Base-by-base conservation (phyloP, 92 coral and sea anemone genomes). In the Heliopora coerulea region DNA sequence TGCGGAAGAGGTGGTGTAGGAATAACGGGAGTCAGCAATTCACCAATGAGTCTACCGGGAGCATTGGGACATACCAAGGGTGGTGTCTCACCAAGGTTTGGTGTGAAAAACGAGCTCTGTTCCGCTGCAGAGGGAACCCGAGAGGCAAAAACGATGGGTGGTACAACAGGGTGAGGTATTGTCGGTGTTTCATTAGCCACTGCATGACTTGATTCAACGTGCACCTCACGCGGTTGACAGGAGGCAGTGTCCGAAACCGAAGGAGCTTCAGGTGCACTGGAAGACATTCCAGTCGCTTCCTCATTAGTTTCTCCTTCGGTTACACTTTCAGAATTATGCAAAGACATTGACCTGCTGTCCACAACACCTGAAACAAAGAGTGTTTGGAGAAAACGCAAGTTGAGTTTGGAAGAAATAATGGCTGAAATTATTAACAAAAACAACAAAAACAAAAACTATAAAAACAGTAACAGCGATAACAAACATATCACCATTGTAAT, bases 161-260 rank as follows among this genome's bases (percentile, higher is more conserved):
- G 21, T 70, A 31, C 8, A 13, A 32, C 15, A 20, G 80, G 24
- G 20, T 21, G 30, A 24, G 18, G 24, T 11, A 66, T 49, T 8
- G 62, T 64, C 17, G 86, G 44, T 13, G 85, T 59, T 10, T 49
- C 74, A 46, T 37, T 49, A 11, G 48, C 39, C 8, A 33, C 19
- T 17, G 27, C 74, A 44, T 4, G 13, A 25, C 13, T 49, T 24
- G 74, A n/a, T 29, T 67, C 74, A 25, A 67, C 17, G 13, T 49
- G 56, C 74, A 67, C 48, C 6, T 46, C 74, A 18, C 40, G 31
- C 7, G 67, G 26, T 61, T 41, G 67, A 8, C 10, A 19, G 9
- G 23, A 31, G 23, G 26, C 50, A 20, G 50, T 49, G 35, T 44
- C 74, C 3, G 15, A 37, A 10, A 21, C 39, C 14, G 74, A 25